These are phyloP conservation scores for Hyphantria cunea DNA, from an alignment of 1,140 invertebrate species.

Conservation along the genomic window DNA sequence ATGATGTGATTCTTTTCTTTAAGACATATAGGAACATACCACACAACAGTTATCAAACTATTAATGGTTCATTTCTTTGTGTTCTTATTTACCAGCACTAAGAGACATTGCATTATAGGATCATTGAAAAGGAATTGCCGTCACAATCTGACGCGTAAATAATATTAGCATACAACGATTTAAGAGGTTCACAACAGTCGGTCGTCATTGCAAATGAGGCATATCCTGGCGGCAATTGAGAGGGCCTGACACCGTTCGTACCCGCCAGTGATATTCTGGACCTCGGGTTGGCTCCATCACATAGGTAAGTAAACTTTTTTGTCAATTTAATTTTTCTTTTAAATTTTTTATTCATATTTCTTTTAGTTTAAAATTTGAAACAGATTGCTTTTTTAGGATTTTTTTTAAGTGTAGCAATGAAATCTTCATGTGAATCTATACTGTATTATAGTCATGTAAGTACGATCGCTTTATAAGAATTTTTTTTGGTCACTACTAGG, in stretches of 20 bases:
- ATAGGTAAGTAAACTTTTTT: conserved; percentile 20
- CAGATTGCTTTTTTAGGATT: neutral
- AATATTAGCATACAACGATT: conserved; percentile 36
- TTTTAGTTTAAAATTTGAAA: no score
- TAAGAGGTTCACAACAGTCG: conserved; percentile 46
- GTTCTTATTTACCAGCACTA: no score
- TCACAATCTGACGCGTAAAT: conserved; percentile 37
- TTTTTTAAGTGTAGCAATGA: no score
- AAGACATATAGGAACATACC: no score
- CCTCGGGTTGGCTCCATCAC: conserved; percentile 12
- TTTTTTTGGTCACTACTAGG: no score
- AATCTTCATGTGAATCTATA: no score
- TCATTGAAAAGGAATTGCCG: conserved; percentile 25
- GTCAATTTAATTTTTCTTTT: neutral
- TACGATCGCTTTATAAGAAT: no score
- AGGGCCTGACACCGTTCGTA: conserved; percentile 25
- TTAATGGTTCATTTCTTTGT: no score
- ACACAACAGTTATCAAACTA: no score
- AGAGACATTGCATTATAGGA: conserved; percentile 11
- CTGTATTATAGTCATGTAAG: no score
- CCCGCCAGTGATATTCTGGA: conserved; percentile 23
- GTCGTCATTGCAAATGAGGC: conserved; percentile 61
- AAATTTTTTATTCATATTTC: neutral
- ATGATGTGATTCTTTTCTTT: no score
- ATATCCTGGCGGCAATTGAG: conserved; percentile 71